These are phyloP conservation scores for Pteruthius melanotis DNA, from an alignment of 2,113 vertebrate species.

Conservation along the genomic window DNA sequence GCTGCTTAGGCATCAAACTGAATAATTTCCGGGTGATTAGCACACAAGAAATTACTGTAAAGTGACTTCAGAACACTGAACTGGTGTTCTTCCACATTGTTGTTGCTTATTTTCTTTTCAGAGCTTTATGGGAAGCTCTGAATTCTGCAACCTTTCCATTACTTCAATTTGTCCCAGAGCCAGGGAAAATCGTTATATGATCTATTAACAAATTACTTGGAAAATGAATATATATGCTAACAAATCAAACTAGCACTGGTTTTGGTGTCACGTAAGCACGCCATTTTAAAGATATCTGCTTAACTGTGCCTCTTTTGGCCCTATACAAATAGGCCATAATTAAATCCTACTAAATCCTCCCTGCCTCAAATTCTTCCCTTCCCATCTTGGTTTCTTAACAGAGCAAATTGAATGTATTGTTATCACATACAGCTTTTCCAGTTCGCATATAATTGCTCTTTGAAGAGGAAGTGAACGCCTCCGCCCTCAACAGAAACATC, in stretches of 20 bases:
- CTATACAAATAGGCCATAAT: background rate
- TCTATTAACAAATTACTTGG: background rate
- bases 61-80: background rate
- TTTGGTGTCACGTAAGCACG: background rate
- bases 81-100: accelerated
- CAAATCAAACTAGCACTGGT: background rate
- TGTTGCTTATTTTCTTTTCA: background rate
- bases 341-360: background rate
- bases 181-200: background rate
- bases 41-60: background rate
- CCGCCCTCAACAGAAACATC: background rate
- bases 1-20: background rate
- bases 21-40: background rate
- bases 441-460: background rate
- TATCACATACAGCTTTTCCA: background rate
- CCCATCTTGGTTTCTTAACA: background rate
- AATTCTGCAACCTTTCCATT: background rate
- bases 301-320: background rate
- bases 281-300: background rate
- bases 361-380: background rate
- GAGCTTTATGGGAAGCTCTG: background rate
- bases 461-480: background rate
- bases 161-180: background rate
- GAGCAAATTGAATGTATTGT: background rate
- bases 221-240: background rate